phyloP scores from a whole-genome alignment of 2,113 vertebrate species.

The Lanius collurio region DNA sequence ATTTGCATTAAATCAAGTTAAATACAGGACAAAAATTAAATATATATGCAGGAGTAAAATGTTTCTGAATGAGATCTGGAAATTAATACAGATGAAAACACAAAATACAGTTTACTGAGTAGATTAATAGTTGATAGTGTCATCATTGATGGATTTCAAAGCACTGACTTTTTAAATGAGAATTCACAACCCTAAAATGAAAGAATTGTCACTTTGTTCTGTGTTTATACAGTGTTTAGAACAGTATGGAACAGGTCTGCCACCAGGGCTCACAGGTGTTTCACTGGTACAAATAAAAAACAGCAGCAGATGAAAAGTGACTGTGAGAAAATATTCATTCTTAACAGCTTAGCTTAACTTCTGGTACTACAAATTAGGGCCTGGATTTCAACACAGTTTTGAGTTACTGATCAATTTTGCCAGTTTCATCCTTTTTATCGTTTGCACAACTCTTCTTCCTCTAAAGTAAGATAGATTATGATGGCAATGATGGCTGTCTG shows the following conservation, averaged over 20 bases:
- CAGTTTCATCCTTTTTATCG: not conserved
- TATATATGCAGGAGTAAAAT: not conserved
- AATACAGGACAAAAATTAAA: not conserved
- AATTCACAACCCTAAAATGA: not conserved
- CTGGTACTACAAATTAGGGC: not conserved
- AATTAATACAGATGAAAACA: not conserved
- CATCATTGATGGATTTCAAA: not conserved
- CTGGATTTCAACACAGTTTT: not conserved
- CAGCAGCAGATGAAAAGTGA: not conserved
- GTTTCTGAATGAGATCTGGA: not conserved
- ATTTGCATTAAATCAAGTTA: not conserved
- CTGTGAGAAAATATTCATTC: not conserved
- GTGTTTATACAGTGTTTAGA: not conserved
- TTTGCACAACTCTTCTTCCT: not conserved
- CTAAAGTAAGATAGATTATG: not conserved
- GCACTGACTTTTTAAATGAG: not conserved
- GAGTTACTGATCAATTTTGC: not conserved
- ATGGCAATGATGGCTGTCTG: not conserved
- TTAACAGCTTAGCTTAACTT: not conserved
- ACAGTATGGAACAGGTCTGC: not conserved
- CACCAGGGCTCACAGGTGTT: not conserved
- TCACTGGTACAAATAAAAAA: not conserved
- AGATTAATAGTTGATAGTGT: not conserved
- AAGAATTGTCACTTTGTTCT: not conserved
- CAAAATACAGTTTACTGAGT: not conserved